phyloP scores from a whole-genome alignment of 1,140 invertebrate genomes.

The Chrysoperla carnea region DNA sequence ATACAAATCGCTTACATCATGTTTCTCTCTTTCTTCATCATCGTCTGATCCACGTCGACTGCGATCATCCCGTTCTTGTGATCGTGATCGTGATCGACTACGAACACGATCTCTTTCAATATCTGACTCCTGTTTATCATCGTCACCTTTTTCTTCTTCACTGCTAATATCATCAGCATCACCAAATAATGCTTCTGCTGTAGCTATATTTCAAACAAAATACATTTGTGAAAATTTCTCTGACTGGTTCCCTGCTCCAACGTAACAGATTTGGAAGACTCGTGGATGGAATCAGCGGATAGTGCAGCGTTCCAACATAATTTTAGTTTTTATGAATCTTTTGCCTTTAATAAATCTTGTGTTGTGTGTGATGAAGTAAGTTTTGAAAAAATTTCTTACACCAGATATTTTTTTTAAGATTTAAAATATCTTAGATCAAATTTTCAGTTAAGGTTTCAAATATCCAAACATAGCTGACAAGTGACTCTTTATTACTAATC shows the following conservation, averaged over 20 bases:
- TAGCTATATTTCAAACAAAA: slow-evolving; percentile 25
- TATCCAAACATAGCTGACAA: too few relatives aligned
- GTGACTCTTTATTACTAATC: too few relatives aligned
- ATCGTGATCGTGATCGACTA: slow-evolving; percentile 15
- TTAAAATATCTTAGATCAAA: too few relatives aligned
- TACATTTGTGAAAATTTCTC: slow-evolving; percentile 17
- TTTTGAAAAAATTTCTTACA: too few relatives aligned
- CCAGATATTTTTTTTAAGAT: too few relatives aligned
- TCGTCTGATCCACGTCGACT: slow-evolving; percentile 23
- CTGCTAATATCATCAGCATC: slow-evolving; percentile 83
- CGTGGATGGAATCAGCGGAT: too few relatives aligned
- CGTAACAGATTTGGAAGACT: not conserved
- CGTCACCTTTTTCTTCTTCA: slow-evolving; percentile 39
- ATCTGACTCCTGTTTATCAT: slow-evolving; percentile 20
- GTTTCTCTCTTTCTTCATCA: slow-evolving; percentile 30
- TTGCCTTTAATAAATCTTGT: too few relatives aligned
- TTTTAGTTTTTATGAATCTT: too few relatives aligned
- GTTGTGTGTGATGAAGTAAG: too few relatives aligned
- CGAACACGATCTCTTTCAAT: slow-evolving; percentile 17
- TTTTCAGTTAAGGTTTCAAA: too few relatives aligned
- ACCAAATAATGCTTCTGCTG: slow-evolving; percentile 75
- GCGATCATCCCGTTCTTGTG: slow-evolving; percentile 20
- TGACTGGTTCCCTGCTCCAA: slow-evolving; percentile 19
- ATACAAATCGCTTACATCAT: slow-evolving; percentile 6
- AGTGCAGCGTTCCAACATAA: too few relatives aligned